phyloP scores from a whole-genome alignment of 2,888 invertebrate species.

The Cryptocheilus praepositus region DNA sequence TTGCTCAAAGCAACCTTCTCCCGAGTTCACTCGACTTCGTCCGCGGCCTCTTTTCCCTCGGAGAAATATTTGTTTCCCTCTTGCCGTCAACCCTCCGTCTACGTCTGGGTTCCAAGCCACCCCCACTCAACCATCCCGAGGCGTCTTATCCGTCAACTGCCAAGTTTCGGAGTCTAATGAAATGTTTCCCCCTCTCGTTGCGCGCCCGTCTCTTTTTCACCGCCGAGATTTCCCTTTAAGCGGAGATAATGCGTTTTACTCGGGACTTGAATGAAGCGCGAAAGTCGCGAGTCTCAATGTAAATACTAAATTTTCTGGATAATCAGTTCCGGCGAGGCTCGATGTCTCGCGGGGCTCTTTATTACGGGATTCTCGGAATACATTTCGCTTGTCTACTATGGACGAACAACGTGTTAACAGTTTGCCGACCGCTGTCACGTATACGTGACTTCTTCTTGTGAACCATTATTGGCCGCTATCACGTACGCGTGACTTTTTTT shows the following conservation, averaged over 20 bases:
- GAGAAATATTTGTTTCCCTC: conserved; percentile 25
- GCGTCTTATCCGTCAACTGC: conserved; percentile 30
- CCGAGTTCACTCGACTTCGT: conserved; percentile 11
- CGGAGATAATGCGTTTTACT: conserved; percentile 11
- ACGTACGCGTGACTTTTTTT: no score
- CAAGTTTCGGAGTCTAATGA: conserved; percentile 18
- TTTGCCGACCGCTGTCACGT: no score
- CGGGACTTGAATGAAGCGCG: conserved; percentile 3
- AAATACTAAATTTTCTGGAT: conserved; percentile 15
- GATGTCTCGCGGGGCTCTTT: conserved; percentile 6
- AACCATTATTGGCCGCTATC: no score
- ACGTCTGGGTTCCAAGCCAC: no score
- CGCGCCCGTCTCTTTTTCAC: not conserved
- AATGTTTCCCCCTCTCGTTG: conserved; percentile 9
- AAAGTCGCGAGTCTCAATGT: not conserved
- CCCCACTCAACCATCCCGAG: no score
- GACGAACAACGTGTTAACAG: no score
- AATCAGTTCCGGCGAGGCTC: not conserved
- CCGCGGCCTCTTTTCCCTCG: conserved; percentile 2
- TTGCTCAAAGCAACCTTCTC: not conserved
- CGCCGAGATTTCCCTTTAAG: not conserved
- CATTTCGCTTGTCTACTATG: no score
- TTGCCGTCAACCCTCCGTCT: not conserved
- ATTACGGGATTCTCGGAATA: not conserved
- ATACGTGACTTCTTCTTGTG: no score